Evolutionary conservation across 2,113 vertebrate genomes (phyloP).

Genomic region (Rafetus swinhoei): DNA sequence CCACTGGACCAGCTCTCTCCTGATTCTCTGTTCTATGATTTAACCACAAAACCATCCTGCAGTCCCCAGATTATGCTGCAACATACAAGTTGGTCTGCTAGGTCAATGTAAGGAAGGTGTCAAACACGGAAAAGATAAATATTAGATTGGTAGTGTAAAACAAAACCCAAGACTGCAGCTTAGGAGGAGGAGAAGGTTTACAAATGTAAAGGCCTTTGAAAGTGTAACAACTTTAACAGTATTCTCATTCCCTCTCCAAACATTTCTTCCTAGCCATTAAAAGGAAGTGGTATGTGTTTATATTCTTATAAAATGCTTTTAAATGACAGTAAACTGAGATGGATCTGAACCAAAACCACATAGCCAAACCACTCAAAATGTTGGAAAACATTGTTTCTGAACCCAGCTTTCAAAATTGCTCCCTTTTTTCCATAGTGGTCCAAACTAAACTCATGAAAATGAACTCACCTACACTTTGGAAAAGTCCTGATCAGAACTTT

Average conservation of each 20-base stretch:
- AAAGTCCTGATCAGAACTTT: conserved; percentile 18
- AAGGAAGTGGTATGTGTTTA: not conserved
- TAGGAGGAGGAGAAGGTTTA: not conserved
- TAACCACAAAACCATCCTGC: not conserved
- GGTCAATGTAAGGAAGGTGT: conserved; percentile 40
- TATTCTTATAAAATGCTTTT: not conserved
- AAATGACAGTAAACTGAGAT: not conserved
- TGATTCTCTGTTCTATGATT: conserved; percentile 1
- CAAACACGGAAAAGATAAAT: conserved; percentile 33
- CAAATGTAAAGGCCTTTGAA: not conserved
- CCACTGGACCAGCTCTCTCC: not conserved
- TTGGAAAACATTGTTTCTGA: not conserved
- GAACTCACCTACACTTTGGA: not conserved
- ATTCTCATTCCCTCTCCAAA: accelerated
- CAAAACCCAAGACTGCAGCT: not conserved
- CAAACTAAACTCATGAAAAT: not conserved
- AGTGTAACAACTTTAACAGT: not conserved
- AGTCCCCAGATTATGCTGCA: not conserved
- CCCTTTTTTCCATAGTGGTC: not conserved
- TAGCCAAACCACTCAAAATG: not conserved
- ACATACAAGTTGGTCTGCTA: not conserved
- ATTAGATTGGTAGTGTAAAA: conserved; percentile 37
- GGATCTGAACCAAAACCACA: not conserved
- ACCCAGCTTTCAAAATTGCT: not conserved
- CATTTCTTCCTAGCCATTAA: not conserved